Base-by-base conservation (phyloP, 2,113 vertebrate species). In the Condylura cristata region DNA sequence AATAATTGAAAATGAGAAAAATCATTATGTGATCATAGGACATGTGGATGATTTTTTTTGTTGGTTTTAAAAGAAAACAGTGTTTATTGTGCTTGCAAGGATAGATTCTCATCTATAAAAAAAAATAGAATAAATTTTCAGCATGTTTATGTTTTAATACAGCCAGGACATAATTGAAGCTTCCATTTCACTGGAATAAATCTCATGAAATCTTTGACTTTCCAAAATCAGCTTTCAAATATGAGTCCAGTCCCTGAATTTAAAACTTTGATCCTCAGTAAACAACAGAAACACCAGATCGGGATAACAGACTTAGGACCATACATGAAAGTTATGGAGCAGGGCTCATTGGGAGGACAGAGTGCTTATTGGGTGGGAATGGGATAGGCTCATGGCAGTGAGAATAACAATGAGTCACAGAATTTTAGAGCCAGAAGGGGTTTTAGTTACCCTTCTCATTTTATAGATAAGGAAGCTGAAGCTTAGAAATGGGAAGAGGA, bases 401-500 rank as follows among this genome's bases (percentile, higher is more conserved):
- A 92, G 82, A 72, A 20, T 22, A 71, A 83, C 0, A 1, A 24
- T 79, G 86, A 90, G 48, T 90, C 76, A 56, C 3, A 91, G 70
- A 51, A 46, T 61, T 70, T 82, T 46, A 75, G 39, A 84, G 26
- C 65, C 74, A 71, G 63, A 39, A 48, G 75, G 41, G 60, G 78
- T 92, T 91, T 94, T 56, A 86, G 74, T 96, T 68, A 61, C 56
- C 37, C 24, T 74, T 51, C 41, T 82, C 56, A 37, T 94, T 90
- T 88, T 60, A 79, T 34, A 86, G 63, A 91, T 48, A 71, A 86
- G 63, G 80, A 60, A 48, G 65, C 34, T 53, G 51, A 79, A 80
- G 46, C 90, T 80, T 72, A 72, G 32, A 81, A 80, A 86, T 70
- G 46, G 75, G 34, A 70, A 66, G 18, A 72, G 41, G 39, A n/a